phyloP scores from a whole-genome alignment of 2,888 invertebrate genomes.

The Eulithis testata region DNA sequence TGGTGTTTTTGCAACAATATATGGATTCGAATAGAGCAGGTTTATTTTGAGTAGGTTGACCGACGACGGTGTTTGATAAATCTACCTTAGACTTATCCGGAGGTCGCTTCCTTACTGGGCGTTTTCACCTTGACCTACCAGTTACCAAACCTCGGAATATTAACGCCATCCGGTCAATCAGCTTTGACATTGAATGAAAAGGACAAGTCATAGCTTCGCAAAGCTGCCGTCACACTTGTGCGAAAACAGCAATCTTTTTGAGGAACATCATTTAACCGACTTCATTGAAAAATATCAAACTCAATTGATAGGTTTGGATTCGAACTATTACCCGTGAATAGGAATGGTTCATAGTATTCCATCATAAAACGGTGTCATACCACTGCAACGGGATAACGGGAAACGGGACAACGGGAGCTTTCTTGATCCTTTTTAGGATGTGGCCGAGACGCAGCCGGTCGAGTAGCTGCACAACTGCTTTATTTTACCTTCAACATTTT shows the following conservation, averaged over 20 bases:
- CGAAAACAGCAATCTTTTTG: neutral
- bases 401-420: conserved; percentile 61
- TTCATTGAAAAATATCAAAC: neutral
- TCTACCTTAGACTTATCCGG: conserved; percentile 16
- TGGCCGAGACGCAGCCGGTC: conserved; percentile 51
- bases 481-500: conserved; percentile 52
- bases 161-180: conserved; percentile 5
- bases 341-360: conserved; percentile 39
- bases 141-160: conserved; percentile 34
- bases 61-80: conserved; percentile 1
- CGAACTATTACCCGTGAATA: conserved; percentile 26
- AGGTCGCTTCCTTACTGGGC: conserved; percentile 63
- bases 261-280: no score
- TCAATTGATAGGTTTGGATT: conserved; percentile 5
- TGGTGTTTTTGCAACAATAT: no score
- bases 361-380: conserved; percentile 66
- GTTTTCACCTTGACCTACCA: conserved; percentile 60
- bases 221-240: neutral
- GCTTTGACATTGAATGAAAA: conserved; percentile 18
- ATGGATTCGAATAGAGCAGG: no score
- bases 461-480: conserved; percentile 53
- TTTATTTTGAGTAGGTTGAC: neutral
- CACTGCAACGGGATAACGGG: conserved; percentile 67
- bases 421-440: conserved; percentile 75
- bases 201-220: neutral